phyloP scores from a whole-genome alignment of 2,888 invertebrate species.

The Catonia carolina region DNA sequence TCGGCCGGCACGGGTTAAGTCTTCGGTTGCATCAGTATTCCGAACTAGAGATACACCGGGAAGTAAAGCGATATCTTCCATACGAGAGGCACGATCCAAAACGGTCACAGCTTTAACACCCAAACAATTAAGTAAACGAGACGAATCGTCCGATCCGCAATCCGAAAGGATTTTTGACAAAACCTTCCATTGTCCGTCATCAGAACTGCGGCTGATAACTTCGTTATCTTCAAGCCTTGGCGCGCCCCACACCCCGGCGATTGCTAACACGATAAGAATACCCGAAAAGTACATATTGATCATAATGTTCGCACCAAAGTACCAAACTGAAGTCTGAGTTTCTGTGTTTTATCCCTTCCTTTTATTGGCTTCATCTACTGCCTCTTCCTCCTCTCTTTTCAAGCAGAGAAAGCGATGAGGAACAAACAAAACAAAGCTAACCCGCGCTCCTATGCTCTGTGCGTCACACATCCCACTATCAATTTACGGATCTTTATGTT shows the following conservation, averaged over 20 bases:
- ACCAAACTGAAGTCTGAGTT: slow-evolving; percentile 19
- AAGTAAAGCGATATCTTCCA: slow-evolving; percentile 50
- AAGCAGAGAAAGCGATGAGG: not conserved
- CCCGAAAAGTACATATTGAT: slow-evolving; percentile 7
- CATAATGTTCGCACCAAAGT: slow-evolving; percentile 15
- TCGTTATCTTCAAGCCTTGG: slow-evolving; percentile 22
- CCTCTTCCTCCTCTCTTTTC: not conserved
- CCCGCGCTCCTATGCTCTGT: no score
- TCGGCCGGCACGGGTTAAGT: slow-evolving; percentile 32
- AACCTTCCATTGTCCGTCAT: slow-evolving; percentile 24
- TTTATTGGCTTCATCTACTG: slow-evolving; percentile 10
- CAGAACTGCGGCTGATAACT: slow-evolving; percentile 16
- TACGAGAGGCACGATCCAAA: slow-evolving; percentile 50
- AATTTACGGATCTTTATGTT: no score
- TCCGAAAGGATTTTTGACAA: slow-evolving; percentile 32
- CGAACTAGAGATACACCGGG: slow-evolving; percentile 54
- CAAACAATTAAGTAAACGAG: slow-evolving; percentile 45
- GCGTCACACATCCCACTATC: no score
- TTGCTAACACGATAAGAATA: slow-evolving; percentile 34
- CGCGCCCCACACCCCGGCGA: slow-evolving; percentile 22
- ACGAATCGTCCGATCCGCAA: slow-evolving; percentile 35
- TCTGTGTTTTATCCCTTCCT: slow-evolving; percentile 5
- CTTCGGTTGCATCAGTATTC: slow-evolving; percentile 33
- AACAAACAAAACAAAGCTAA: not conserved
- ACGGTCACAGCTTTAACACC: slow-evolving; percentile 52